Conservation (phyloP, 1,140 invertebrate genomes). For the Trachymyrmex cornetzi region DNA sequence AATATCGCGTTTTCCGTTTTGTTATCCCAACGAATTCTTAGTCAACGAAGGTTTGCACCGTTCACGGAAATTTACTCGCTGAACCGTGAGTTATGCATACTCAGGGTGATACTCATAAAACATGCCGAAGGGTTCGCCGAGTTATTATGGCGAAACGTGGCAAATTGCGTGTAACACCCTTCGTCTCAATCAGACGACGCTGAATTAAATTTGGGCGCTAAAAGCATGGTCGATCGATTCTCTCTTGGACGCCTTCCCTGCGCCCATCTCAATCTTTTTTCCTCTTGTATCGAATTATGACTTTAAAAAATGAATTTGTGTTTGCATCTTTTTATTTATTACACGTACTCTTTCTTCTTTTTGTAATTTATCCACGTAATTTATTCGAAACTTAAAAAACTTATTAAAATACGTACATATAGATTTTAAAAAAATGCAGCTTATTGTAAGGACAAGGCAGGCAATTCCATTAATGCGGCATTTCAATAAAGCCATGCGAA, state of each 20-base stretch:
- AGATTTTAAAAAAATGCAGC: neutral
- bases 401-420: neutral
- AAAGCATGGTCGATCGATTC: slow-evolving; percentile 30
- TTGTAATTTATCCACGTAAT: neutral
- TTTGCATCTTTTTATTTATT: neutral
- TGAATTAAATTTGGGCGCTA: slow-evolving; percentile 71
- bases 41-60: slow-evolving; percentile 61
- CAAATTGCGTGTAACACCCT: slow-evolving; percentile 85
- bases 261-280: neutral
- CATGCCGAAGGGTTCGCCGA: slow-evolving; percentile 76
- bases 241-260: neutral
- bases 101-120: slow-evolving; percentile 80
- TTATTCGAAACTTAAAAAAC: neutral
- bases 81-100: slow-evolving; percentile 81
- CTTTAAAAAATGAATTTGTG: neutral
- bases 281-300: neutral
- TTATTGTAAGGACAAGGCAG: neutral
- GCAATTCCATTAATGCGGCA: slow-evolving; percentile 54
- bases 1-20: slow-evolving; percentile 34
- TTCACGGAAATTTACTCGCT: slow-evolving; percentile 67
- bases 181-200: slow-evolving; percentile 56
- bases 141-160: slow-evolving; percentile 81
- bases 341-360: neutral
- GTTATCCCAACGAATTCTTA: slow-evolving; percentile 51
- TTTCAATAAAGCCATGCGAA: slow-evolving; percentile 45